phyloP scores from a whole-genome alignment of 2,888 invertebrate genomes.

The Drosophila algonquin region DNA sequence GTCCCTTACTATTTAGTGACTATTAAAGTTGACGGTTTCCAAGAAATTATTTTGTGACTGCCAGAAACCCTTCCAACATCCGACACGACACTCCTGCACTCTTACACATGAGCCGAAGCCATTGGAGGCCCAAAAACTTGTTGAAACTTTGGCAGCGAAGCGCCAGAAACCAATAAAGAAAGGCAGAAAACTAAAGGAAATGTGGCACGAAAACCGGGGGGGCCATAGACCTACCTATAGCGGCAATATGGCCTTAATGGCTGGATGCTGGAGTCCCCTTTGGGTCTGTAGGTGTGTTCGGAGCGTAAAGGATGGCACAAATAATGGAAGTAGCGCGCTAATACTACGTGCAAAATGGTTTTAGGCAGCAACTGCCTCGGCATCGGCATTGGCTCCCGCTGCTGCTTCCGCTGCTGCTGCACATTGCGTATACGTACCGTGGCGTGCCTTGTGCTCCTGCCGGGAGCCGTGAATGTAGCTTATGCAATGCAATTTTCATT shows the following conservation, averaged over 20 bases:
- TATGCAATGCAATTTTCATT: slow-evolving; percentile 76
- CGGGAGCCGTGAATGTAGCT: slow-evolving; percentile 37
- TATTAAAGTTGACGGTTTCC: slow-evolving; percentile 42
- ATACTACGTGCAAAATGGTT: slow-evolving; percentile 78
- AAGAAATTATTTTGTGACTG: slow-evolving; percentile 31
- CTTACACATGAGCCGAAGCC: neutral
- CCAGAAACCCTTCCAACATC: slow-evolving; percentile 6
- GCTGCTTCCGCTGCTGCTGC: slow-evolving; percentile 41
- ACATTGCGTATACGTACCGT: slow-evolving; percentile 71
- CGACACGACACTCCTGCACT: neutral
- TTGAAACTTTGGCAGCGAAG: slow-evolving; percentile 45
- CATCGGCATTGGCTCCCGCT: slow-evolving; percentile 19
- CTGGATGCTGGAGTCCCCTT: slow-evolving; percentile 19
- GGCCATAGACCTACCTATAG: slow-evolving; percentile 48
- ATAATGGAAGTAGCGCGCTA: slow-evolving; percentile 74
- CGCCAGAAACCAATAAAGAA: slow-evolving; percentile 70
- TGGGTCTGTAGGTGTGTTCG: slow-evolving; percentile 5
- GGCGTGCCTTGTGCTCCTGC: slow-evolving; percentile 23
- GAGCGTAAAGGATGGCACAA: slow-evolving; percentile 61
- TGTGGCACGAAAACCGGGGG: slow-evolving; percentile 37
- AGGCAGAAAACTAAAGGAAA: slow-evolving; percentile 65
- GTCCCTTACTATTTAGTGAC: slow-evolving; percentile 31
- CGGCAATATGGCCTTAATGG: slow-evolving; percentile 41
- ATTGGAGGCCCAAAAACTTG: slow-evolving; percentile 28
- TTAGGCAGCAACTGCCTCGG: slow-evolving; percentile 25